Conservation (phyloP, 92 coral and sea anemone species). For the Porites evermanni region DNA sequence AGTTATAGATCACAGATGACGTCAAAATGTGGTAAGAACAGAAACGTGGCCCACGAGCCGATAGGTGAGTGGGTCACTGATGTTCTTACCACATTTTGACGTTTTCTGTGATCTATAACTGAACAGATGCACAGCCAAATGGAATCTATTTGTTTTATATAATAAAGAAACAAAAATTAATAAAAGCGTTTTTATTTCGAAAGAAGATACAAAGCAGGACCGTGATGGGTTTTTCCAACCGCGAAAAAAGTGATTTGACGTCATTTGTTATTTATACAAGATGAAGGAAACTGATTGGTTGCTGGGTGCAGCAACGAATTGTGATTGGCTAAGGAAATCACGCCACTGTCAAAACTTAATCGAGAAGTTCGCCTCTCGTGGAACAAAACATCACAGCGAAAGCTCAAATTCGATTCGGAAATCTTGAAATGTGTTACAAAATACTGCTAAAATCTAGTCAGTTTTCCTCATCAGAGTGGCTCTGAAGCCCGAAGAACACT, state of each 20-base stretch:
- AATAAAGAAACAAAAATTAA: neutral
- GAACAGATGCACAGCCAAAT: too few species aligned
- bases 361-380: neutral
- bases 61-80: too few species aligned
- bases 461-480: neutral
- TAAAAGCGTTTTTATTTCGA: neutral
- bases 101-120: too few species aligned
- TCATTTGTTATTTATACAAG: neutral
- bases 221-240: neutral
- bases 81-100: too few species aligned
- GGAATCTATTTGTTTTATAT: neutral
- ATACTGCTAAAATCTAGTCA: constrained; percentile 9
- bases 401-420: neutral
- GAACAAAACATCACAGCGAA: too few species aligned
- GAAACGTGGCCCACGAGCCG: too few species aligned
- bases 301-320: constrained; percentile 25
- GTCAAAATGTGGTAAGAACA: too few species aligned
- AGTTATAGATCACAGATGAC: too few species aligned
- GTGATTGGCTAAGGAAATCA: constrained; percentile 41
- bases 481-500: neutral
- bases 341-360: neutral
- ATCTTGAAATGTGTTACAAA: neutral
- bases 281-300: constrained; percentile 38
- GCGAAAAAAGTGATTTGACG: neutral
- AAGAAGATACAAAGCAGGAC: neutral